Evolutionary conservation across 2,797 vertebrate genomes (phyloP), one percentile per base, ranked within the genome.

Genomic region (Dallia pectoralis): DNA sequence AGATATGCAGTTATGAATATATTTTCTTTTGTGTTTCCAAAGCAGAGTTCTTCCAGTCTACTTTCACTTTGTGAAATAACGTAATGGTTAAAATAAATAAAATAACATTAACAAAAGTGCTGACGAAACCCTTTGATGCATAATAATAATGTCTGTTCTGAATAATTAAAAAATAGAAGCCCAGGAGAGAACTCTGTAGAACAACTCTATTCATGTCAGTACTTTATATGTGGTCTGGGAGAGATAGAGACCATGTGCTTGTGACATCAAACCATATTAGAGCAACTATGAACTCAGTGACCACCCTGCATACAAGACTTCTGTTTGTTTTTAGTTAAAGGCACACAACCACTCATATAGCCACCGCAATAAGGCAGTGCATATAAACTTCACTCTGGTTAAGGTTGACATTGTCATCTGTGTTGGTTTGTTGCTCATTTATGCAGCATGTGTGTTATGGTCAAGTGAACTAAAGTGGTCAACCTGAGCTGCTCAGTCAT

Each of bases 51-150:
- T 78, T 70, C 77, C 74, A 63, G 71, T 73, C 77, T 79, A 36
- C 77, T 73, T 74, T 32, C 71, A 22, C 72, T 18, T 32, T 64
- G 18, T 59, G 61, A 49, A 75, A 69, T 87, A 88, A 88, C 80
- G 73, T 81, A 79, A 87, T 84, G 70, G 81, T 73, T 76, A 16
- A 82, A 76, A 86, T 73, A 64, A n/a, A 84, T 83, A 67, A 81
- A 74, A 84, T 36, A 63, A 83, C 73, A 15, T 81, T 78, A 79
- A 80, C 83, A 84, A 89, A 89, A 82, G 87, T 79, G 79, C 87
- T 71, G 80, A 87, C 78, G 81, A 87, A 87, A 87, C 3, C 83
- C 90, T 91, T 92, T 92, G 91, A 92, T 87, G 89, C 84, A 84
- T 87, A 82, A 86, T 86, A 86, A 86, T 81, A 85, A 22, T 22